Evolutionary conservation across 2,113 vertebrate genomes (phyloP).

Genomic region (Athene cunicularia): DNA sequence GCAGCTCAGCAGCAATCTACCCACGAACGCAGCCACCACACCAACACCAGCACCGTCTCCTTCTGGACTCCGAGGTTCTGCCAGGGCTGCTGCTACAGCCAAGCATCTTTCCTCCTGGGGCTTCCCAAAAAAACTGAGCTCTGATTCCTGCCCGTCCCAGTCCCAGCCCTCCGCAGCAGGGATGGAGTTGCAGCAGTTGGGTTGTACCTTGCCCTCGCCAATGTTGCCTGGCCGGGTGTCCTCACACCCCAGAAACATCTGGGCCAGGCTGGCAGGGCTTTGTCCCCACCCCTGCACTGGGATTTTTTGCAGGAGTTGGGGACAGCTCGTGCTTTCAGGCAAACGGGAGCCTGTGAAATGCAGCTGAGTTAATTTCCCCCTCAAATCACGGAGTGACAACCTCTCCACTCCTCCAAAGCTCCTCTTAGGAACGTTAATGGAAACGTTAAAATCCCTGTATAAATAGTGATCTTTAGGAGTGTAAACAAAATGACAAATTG

Average conservation of each 20-base stretch:
- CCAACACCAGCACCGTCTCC: neutral
- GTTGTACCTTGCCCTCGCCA: neutral
- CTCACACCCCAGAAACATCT: neutral
- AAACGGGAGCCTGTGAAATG: accelerated
- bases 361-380: neutral
- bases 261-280: neutral
- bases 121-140: neutral
- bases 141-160: neutral
- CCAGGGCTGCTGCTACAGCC: neutral
- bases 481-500: neutral
- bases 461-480: neutral
- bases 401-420: neutral
- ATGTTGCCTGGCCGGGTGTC: neutral
- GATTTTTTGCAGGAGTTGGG: neutral
- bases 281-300: neutral
- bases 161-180: neutral
- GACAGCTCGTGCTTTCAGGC: neutral
- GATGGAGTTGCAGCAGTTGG: neutral
- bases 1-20: neutral
- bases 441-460: neutral
- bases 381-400: neutral
- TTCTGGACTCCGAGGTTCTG: accelerated
- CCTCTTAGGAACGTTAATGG: neutral
- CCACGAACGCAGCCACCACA: neutral
- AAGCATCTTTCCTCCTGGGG: neutral